A percentile compares a stretch with the other conserved stretches of the same genome.
Evolutionary conservation across 2,797 vertebrate species (phyloP).

Genomic region (Platyrinchus mystaceus): DNA sequence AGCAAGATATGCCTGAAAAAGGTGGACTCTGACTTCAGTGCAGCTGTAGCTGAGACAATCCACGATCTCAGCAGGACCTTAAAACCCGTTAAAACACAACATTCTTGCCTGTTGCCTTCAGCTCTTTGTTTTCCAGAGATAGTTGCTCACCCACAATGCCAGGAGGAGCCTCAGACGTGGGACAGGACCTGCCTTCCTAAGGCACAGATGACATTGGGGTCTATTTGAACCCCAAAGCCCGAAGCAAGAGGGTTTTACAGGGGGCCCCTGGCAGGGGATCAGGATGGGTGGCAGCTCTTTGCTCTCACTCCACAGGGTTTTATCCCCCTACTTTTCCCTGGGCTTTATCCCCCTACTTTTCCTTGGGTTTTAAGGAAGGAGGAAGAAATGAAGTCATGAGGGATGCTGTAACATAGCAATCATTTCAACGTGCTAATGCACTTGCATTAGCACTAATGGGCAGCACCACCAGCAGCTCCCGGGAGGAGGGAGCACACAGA

Average conservation of each 20-base stretch:
- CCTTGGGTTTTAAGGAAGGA: background rate
- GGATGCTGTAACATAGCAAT: background rate
- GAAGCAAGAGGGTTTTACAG: background rate
- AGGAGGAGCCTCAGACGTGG: background rate
- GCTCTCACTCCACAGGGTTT: background rate
- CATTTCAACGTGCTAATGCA: background rate
- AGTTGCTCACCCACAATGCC: background rate
- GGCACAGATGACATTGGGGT: background rate
- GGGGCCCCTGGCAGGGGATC: background rate
- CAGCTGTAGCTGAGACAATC: fast-evolving
- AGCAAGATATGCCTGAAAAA: fast-evolving
- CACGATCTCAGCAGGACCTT: background rate
- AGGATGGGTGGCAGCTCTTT: background rate
- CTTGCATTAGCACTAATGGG: conserved; percentile 36
- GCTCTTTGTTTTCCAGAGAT: background rate
- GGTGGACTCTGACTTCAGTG: fast-evolving
- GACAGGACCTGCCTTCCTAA: background rate
- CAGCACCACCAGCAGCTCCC: background rate
- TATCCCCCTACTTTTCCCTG: fast-evolving
- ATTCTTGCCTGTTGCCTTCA: background rate
- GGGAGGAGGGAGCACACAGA: background rate
- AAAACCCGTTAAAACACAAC: fast-evolving
- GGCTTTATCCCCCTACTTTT: background rate
- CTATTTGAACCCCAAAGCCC: background rate
- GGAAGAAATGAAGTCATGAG: background rate